Base-by-base conservation (phyloP, 1,140 invertebrate genomes). In the Sinella curviseta region DNA sequence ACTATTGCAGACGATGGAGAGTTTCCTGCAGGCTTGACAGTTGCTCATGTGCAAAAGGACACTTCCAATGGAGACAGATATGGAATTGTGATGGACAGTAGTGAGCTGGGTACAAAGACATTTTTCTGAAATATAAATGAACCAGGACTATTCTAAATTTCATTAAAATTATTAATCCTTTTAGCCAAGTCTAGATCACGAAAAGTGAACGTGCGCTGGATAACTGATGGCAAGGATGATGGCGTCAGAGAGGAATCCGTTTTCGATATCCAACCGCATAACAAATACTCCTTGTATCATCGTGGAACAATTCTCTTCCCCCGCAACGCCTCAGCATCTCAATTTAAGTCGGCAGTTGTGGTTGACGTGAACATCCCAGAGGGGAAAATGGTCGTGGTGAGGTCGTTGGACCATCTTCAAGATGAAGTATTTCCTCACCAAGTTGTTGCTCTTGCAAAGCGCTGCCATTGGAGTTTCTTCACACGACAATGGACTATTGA, bases 401-500 rank as follows among this genome's bases (percentile, higher is more conserved):
- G 36, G 28, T 36, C 82, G 1, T 74, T 48, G 24, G 33, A 57
- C 75, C 8, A 33, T 28, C 14, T 74, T 78, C 20, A 77, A 17
- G 12, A 55, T 28, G 76, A 60, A 34, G n/a, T 77, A 1, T 78
- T 39, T n/a, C 82, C 82, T 30, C 82, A 83, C 34, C 2, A 33
- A 16, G 77, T 83, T 20, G 73, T 35, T 0, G 80, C 82, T 75
- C 39, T 81, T 36, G 28, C 33, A 20, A 60, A 77, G 28, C 70
- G 82, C 33, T 80, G 76, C 24, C 77, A 36, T 67, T 83, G 82
- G 82, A 83, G 80, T 48, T 83, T 83, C 76, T 81, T 80, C 74
- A 74, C 73, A 4, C 48, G 78, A n/a, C 70, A 60, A 48, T 83
- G 82, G 82, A 12, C 60, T 33, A 0, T 77, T 17, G 78, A 81